Percentiles rank a stretch among this genome's conserved stretches.
Evolutionary conservation across 1,140 invertebrate species (phyloP).

Genomic region (Acromyrmex heyeri): DNA sequence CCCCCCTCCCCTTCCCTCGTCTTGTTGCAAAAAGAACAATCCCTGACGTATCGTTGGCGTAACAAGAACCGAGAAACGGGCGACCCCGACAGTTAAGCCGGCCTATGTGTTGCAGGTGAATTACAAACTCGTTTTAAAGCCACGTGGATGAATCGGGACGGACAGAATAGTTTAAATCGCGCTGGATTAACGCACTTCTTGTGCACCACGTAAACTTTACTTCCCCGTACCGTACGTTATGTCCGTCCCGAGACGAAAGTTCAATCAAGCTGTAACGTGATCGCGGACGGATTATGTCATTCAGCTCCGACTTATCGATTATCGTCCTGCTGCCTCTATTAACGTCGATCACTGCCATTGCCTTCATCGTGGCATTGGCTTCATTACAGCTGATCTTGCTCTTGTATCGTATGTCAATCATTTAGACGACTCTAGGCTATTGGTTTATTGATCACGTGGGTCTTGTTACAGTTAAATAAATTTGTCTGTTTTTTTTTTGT

Average conservation of each 20-base stretch:
- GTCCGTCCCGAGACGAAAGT: not conserved
- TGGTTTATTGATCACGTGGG: not conserved
- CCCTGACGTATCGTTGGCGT: not conserved
- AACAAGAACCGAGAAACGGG: slow-evolving; percentile 42
- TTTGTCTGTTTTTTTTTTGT: not conserved
- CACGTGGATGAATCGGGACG: not conserved
- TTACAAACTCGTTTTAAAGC: slow-evolving; percentile 46
- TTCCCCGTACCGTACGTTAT: not conserved
- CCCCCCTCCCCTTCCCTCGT: not conserved
- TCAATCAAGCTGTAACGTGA: slow-evolving; percentile 21
- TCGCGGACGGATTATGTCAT: slow-evolving; percentile 35
- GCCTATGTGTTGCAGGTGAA: slow-evolving; percentile 24
- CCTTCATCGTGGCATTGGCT: not conserved
- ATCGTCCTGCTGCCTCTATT: slow-evolving; percentile 4
- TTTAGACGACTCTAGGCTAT: not conserved
- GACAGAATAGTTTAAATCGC: not conserved
- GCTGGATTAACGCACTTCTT: slow-evolving; percentile 18
- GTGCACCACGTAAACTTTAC: not conserved
- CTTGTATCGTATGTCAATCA: slow-evolving; percentile 18
- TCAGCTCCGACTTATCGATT: slow-evolving; percentile 33
- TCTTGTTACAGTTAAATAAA: not conserved
- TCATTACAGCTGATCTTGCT: slow-evolving; percentile 15
- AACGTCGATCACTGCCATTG: slow-evolving; percentile 30
- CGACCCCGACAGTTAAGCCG: slow-evolving; percentile 30
- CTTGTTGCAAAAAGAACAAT: slow-evolving; percentile 20